These are phyloP conservation scores for Doryteuthis pealeii DNA, from an alignment of 1,140 invertebrate species.

Conservation along the genomic window DNA sequence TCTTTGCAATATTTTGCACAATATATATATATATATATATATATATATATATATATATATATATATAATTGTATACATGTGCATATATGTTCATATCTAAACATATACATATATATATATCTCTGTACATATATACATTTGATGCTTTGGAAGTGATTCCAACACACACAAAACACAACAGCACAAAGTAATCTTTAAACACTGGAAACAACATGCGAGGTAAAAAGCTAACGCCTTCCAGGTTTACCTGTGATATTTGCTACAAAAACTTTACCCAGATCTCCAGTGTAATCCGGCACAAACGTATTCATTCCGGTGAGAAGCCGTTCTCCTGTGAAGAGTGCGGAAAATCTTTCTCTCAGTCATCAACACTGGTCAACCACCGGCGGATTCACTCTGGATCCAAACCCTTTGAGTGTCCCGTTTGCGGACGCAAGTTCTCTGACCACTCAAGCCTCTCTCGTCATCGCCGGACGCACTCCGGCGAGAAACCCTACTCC, in stretches of 20 bases:
- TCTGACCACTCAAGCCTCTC: conserved; percentile 56
- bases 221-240: conserved; percentile 85
- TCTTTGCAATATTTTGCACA: too few species aligned
- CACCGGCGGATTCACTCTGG: conserved; percentile 97
- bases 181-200: conserved; percentile 98
- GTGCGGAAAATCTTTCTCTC: conserved; percentile 97
- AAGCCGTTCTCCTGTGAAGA: conserved; percentile 98
- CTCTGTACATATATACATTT: too few species aligned
- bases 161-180: conserved; percentile 97
- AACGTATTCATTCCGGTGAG: conserved; percentile 87
- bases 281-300: conserved; percentile 82
- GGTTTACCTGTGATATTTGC: conserved; percentile 85
- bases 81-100: too few species aligned
- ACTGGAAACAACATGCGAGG: conserved; percentile 82
- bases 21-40: too few species aligned
- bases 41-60: too few species aligned
- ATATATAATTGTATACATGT: too few species aligned
- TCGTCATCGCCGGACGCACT: conserved; percentile 55
- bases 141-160: conserved; percentile 64
- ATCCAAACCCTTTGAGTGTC: conserved; percentile 95
- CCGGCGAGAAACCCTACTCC: conserved; percentile 30
- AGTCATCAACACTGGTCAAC: conserved; percentile 98
- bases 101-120: too few species aligned
- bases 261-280: conserved; percentile 97
- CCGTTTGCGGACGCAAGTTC: conserved; percentile 89